Percentiles rank a stretch among this genome's conserved stretches.
These are phyloP conservation scores for Todiramphus saurophagus DNA, from an alignment of 2,113 vertebrate species.

Conservation along the genomic window DNA sequence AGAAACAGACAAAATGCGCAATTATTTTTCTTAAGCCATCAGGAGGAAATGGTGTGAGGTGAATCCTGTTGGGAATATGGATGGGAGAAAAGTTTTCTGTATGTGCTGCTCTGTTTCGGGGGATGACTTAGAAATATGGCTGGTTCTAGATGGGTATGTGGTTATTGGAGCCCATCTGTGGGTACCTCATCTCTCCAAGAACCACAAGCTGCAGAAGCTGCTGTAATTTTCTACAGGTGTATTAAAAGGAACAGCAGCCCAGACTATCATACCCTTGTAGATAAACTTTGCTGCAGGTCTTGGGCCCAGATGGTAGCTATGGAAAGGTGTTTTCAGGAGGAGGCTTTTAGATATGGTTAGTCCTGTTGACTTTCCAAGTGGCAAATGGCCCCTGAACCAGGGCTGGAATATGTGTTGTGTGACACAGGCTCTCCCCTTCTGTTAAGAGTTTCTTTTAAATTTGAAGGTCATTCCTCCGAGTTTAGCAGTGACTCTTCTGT, in stretches of 20 bases:
- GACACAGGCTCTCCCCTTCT: neutral
- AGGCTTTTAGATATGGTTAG: accelerated
- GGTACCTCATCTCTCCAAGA: neutral
- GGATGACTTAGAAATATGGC: accelerated
- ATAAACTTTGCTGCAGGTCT: accelerated
- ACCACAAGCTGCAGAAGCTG: neutral
- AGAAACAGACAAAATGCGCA: neutral
- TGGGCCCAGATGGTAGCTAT: neutral
- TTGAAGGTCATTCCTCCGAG: neutral
- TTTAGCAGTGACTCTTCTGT: neutral
- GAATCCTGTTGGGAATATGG: neutral
- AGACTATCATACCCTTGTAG: accelerated
- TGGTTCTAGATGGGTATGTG: neutral
- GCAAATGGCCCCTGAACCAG: neutral
- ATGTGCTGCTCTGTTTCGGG: neutral
- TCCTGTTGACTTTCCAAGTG: neutral
- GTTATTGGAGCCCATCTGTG: neutral
- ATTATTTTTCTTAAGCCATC: neutral
- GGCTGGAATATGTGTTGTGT: neutral
- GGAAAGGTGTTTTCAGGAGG: neutral
- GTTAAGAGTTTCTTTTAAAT: neutral
- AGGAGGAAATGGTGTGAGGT: neutral
- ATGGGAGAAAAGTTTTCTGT: neutral
- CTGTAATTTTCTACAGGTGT: neutral
- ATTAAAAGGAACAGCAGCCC: accelerated